phyloP scores from a whole-genome alignment of 2,888 invertebrate genomes.

The Sarcophaga caerulescens region DNA sequence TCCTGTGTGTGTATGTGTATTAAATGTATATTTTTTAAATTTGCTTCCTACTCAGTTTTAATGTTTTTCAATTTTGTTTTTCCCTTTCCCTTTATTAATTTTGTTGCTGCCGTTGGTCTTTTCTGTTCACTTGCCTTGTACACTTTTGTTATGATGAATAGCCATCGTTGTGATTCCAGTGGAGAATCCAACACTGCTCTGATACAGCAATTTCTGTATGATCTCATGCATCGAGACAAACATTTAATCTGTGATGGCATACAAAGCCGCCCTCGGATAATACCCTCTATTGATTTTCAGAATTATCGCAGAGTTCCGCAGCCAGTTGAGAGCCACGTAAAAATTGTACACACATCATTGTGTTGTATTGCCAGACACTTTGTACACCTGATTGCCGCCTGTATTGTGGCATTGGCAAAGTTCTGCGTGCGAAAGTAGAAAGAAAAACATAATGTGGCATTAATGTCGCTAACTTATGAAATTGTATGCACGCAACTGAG shows the following conservation, averaged over 20 bases:
- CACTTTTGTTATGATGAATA: constrained; percentile 79
- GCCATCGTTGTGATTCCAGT: constrained; percentile 86
- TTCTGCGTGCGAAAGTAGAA: constrained; percentile 80
- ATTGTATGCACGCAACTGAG: too few species aligned
- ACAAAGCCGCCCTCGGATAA: constrained; percentile 86
- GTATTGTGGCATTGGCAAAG: constrained; percentile 97
- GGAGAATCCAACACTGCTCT: constrained; percentile 86
- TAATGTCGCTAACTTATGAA: too few species aligned
- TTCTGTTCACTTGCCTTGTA: constrained; percentile 45
- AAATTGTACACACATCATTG: constrained; percentile 90
- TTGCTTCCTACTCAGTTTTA: too few species aligned
- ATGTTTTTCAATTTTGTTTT: too few species aligned
- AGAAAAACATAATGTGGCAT: background rate
- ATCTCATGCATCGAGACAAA: constrained; percentile 88
- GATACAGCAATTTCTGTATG: constrained; percentile 84
- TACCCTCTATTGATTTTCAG: constrained; percentile 87
- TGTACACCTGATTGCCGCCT: constrained; percentile 98
- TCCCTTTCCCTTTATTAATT: too few species aligned
- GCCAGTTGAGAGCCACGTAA: constrained; percentile 86
- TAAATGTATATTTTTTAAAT: too few species aligned
- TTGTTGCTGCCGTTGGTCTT: background rate
- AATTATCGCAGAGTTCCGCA: constrained; percentile 85
- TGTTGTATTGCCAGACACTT: constrained; percentile 92
- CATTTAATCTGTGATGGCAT: constrained; percentile 87
- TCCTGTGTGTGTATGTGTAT: too few species aligned